Evolutionary conservation across 2,113 vertebrate species (phyloP).

Genomic region (Abramis brama): DNA sequence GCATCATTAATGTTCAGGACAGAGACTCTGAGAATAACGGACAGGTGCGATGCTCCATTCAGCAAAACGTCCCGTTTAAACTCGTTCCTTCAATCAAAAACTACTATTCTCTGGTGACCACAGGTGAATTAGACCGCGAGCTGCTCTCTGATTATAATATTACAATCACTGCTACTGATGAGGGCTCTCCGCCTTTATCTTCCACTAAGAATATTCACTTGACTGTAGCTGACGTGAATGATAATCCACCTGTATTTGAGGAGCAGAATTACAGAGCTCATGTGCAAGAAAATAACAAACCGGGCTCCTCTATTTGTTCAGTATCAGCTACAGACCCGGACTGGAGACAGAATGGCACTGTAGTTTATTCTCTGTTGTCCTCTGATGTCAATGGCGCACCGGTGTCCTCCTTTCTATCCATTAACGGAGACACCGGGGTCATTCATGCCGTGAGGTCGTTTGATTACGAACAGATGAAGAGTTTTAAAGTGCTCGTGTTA

Average conservation of each 20-base stretch:
- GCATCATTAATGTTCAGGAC: conserved; percentile 77
- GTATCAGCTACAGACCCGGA: conserved; percentile 69
- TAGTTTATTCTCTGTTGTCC: conserved; percentile 69
- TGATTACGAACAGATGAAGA: conserved; percentile 57
- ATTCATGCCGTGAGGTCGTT: conserved; percentile 66
- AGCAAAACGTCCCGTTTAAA: conserved; percentile 67
- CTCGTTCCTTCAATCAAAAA: conserved; percentile 67
- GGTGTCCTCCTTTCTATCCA: conserved; percentile 70
- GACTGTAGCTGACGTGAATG: too few relatives aligned
- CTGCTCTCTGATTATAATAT: conserved; percentile 56
- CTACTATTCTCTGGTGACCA: conserved; percentile 57
- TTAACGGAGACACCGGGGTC: conserved; percentile 70
- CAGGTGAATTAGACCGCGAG: conserved; percentile 56
- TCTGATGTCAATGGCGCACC: conserved; percentile 50
- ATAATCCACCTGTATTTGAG: too few relatives aligned
- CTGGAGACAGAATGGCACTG: conserved; percentile 65
- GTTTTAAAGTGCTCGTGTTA: conserved; percentile 48
- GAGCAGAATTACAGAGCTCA: too few relatives aligned
- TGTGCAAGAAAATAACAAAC: conserved; percentile 4
- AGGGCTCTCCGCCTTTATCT: conserved; percentile 66
- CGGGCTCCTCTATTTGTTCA: conserved; percentile 67
- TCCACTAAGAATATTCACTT: conserved; percentile 29
- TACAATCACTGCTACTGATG: conserved; percentile 59
- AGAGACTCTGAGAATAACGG: conserved; percentile 71
- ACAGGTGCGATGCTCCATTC: conserved; percentile 66